phyloP scores from a whole-genome alignment of 2,113 vertebrate species.

The Octodon degus region DNA sequence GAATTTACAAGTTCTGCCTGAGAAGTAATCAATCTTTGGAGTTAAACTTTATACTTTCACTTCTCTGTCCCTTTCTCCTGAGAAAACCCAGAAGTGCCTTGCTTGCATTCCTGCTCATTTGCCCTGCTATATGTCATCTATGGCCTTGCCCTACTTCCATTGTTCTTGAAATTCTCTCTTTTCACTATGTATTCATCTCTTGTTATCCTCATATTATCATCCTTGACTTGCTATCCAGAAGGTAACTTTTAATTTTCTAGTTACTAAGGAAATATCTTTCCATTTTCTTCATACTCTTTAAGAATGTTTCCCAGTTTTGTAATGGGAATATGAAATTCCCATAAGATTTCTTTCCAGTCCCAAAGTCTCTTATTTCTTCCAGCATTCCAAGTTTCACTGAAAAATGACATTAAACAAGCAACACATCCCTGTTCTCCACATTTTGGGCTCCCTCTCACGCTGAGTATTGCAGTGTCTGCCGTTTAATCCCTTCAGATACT shows the following conservation, averaged over 20 bases:
- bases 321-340: not conserved
- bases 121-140: fast-evolving
- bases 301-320: not conserved
- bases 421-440: not conserved
- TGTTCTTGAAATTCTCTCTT: not conserved
- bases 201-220: not conserved
- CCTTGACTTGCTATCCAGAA: not conserved
- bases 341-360: not conserved
- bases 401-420: not conserved
- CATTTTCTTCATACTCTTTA: not conserved
- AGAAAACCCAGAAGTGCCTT: not conserved
- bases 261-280: not conserved
- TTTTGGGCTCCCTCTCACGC: not conserved
- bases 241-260: not conserved
- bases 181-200: not conserved
- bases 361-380: not conserved
- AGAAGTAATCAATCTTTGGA: not conserved
- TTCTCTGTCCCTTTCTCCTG: not conserved
- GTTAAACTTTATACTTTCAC: not conserved
- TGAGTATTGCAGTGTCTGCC: not conserved
- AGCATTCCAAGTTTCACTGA: not conserved
- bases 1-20: not conserved
- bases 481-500: not conserved
- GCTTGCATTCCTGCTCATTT: not conserved
- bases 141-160: not conserved